These are phyloP conservation scores for Carpatolechia fugitivella DNA, from an alignment of 2,888 invertebrate genomes.

Conservation along the genomic window DNA sequence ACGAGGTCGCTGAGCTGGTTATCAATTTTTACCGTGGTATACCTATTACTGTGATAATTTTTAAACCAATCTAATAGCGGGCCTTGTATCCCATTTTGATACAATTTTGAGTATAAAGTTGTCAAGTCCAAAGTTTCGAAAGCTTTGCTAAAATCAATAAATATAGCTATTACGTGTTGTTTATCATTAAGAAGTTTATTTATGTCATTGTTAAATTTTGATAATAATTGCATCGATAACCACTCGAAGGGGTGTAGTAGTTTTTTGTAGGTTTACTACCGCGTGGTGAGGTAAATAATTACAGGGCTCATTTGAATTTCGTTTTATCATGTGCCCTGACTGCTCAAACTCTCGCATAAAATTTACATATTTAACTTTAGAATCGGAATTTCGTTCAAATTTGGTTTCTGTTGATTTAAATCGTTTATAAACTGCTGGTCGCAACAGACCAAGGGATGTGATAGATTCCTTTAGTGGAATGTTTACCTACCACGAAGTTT, in stretches of 20 bases:
- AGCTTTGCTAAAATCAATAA: no score
- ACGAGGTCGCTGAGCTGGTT: no score
- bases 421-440: neutral
- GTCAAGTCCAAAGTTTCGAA: no score
- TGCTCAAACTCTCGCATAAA: slow-evolving; percentile 14
- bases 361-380: slow-evolving; percentile 5
- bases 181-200: no score
- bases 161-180: no score
- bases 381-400: neutral
- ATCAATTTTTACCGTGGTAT: no score
- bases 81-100: no score
- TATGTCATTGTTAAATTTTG: no score
- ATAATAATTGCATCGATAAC: slow-evolving; percentile 11
- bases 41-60: no score
- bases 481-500: slow-evolving; percentile 11
- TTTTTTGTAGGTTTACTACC: slow-evolving; percentile 7
- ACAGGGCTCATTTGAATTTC: neutral
- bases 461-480: neutral
- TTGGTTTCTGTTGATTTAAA: neutral
- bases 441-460: neutral
- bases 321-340: neutral
- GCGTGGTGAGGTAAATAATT: slow-evolving; percentile 10
- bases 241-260: slow-evolving; percentile 14
- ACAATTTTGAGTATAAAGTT: no score
- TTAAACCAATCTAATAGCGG: no score